These are phyloP conservation scores for Embiotoca jacksoni DNA, from an alignment of 2,113 vertebrate species.

Conservation along the genomic window DNA sequence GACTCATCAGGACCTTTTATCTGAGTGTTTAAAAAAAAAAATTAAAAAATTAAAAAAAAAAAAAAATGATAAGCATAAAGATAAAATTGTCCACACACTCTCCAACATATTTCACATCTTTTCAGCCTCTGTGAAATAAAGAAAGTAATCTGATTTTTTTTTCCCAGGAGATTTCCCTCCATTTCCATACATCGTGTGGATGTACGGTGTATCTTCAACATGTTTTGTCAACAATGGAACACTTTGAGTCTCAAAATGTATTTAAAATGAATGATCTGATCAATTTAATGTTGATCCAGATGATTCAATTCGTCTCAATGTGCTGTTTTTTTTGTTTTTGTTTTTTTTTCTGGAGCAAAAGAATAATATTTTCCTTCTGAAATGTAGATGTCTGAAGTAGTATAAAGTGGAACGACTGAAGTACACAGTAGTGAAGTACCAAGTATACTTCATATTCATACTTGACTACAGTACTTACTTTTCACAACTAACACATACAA, in stretches of 20 bases:
- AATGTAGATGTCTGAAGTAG: conserved; percentile 4
- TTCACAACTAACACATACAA: not conserved
- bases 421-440: not conserved
- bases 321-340: not conserved
- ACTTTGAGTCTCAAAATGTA: not conserved
- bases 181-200: no score
- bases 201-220: no score
- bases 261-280: not conserved
- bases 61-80: no score
- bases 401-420: not conserved
- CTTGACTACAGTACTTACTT: no score
- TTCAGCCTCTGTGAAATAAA: no score
- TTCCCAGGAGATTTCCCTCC: no score
- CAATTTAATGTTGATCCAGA: not conserved
- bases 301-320: not conserved
- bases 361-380: not conserved
- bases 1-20: not conserved
- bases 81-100: not conserved
- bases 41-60: no score
- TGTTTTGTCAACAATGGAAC: no score
- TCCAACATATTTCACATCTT: no score
- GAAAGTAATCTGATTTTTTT: no score
- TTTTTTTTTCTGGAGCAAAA: not conserved
- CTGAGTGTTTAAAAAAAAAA: not conserved
- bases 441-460: not conserved